Conservation (phyloP, 2,113 vertebrate species). For the Neotoma lepida region DNA sequence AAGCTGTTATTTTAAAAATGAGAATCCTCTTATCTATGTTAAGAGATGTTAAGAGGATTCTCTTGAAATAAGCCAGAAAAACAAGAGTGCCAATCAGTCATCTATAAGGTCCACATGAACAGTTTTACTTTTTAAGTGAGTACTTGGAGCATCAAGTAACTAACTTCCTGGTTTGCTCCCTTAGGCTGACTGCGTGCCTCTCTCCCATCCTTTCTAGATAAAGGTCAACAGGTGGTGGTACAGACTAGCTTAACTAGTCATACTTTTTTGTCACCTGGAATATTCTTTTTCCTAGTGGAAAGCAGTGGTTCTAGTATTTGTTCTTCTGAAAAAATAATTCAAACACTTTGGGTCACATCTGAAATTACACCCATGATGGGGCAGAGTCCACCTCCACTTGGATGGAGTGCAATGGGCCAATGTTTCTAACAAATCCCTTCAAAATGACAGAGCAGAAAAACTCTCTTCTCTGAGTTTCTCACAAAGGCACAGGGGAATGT, state of each 20-base stretch:
- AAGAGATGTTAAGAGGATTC: not conserved
- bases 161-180: not conserved
- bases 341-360: conserved; percentile 16
- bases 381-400: not conserved
- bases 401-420: not conserved
- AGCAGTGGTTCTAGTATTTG: not conserved
- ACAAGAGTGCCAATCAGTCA: not conserved
- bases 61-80: conserved; percentile 55
- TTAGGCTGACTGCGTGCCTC: not conserved
- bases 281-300: conserved; percentile 1
- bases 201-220: not conserved
- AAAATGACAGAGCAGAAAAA: not conserved
- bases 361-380: not conserved
- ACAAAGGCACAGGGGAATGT: not conserved
- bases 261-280: not conserved
- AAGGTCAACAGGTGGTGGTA: not conserved
- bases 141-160: not conserved
- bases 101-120: not conserved
- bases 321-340: conserved; percentile 20
- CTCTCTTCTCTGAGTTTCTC: not conserved
- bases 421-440: not conserved
- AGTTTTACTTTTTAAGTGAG: conserved; percentile 14
- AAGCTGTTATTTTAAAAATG: conserved; percentile 41
- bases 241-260: not conserved
- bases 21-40: conserved; percentile 31